Percentiles rank a stretch among this genome's conserved stretches.
Evolutionary conservation across 2,113 vertebrate species (phyloP).

Genomic region (Candoia aspera): DNA sequence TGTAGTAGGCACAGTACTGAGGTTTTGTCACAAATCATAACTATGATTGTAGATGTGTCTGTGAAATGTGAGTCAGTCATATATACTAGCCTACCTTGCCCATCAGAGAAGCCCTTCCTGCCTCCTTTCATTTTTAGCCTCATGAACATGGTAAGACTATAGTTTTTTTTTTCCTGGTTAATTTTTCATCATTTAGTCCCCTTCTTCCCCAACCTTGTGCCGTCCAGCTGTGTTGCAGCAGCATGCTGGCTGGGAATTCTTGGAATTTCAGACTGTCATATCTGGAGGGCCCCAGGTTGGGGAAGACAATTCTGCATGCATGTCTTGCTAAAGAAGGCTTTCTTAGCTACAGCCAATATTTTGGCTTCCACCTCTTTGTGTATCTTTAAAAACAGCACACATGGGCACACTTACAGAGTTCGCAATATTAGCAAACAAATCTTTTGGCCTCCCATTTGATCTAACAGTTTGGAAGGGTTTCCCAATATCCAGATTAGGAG

Average conservation of each 20-base stretch:
- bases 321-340: neutral
- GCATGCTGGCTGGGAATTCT: neutral
- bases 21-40: conserved; percentile 53
- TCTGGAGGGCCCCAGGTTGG: too few species aligned
- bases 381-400: neutral
- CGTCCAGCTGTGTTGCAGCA: conserved; percentile 7
- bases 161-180: neutral
- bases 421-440: neutral
- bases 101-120: neutral
- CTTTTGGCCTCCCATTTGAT: neutral
- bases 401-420: neutral
- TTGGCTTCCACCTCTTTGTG: neutral
- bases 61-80: conserved; percentile 10
- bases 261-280: neutral
- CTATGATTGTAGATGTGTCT: conserved; percentile 48
- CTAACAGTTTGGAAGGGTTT: neutral
- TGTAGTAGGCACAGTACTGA: conserved; percentile 35
- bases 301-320: neutral
- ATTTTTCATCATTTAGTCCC: conserved; percentile 12
- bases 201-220: neutral
- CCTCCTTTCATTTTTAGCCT: neutral
- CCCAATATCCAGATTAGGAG: neutral
- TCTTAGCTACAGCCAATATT: neutral
- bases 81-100: neutral
- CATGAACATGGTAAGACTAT: conserved; percentile 18